phyloP scores from a whole-genome alignment of 2,888 invertebrate genomes.

The Heliconius charithonia region DNA sequence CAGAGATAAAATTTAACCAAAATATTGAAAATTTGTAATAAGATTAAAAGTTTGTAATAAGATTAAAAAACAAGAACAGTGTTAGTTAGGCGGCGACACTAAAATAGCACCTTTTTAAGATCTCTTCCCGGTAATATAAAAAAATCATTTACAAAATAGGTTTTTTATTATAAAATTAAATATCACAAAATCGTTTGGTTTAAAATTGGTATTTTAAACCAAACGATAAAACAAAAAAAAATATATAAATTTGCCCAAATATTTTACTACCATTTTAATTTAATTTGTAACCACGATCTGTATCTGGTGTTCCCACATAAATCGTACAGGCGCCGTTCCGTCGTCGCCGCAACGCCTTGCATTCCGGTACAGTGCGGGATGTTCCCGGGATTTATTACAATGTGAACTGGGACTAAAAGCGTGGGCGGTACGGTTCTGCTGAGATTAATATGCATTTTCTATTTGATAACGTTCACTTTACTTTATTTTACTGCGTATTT shows the following conservation, averaged over 20 bases:
- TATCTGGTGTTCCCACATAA: slow-evolving; percentile 60
- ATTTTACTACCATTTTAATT: slow-evolving; percentile 29
- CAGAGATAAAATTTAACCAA: too few relatives aligned
- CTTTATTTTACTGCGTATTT: slow-evolving; percentile 23
- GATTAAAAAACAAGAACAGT: too few relatives aligned
- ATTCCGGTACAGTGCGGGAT: slow-evolving; percentile 53
- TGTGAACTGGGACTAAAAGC: slow-evolving; percentile 51
- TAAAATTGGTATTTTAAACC: too few relatives aligned
- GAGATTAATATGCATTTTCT: slow-evolving; percentile 48
- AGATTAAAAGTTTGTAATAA: too few relatives aligned
- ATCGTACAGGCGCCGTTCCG: slow-evolving; percentile 62
- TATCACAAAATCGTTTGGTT: too few relatives aligned
- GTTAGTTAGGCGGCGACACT: too few relatives aligned
- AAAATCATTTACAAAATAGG: too few relatives aligned
- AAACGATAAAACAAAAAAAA: not conserved
- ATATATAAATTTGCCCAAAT: not conserved
- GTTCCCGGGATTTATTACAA: slow-evolving; percentile 50
- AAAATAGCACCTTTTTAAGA: too few relatives aligned
- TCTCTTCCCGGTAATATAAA: too few relatives aligned
- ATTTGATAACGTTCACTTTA: slow-evolving; percentile 45
- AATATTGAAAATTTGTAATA: too few relatives aligned
- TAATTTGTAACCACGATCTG: slow-evolving; percentile 41
- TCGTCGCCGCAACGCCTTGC: slow-evolving; percentile 57
- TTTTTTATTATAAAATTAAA: too few relatives aligned
- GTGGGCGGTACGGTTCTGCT: slow-evolving; percentile 48